Evolutionary conservation across 2,888 invertebrate genomes (phyloP).

Genomic region (Candidula unifasciata): DNA sequence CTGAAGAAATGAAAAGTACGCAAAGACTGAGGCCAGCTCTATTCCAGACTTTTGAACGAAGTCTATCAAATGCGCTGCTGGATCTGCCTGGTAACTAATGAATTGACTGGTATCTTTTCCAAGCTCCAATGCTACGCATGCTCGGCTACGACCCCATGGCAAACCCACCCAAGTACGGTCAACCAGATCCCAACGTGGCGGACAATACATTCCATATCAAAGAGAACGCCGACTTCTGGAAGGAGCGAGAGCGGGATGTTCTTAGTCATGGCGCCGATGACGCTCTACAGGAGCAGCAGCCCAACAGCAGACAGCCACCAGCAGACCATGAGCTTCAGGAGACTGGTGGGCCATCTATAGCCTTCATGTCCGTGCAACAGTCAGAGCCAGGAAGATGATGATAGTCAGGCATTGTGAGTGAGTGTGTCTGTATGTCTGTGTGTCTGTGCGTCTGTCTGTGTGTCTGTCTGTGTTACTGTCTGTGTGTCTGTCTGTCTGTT

Average conservation of each 20-base stretch:
- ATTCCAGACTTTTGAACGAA: neutral
- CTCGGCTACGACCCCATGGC: constrained; percentile 94
- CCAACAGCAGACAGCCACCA: neutral
- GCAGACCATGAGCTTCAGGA: neutral
- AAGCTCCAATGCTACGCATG: constrained; percentile 95
- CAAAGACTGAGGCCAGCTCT: neutral
- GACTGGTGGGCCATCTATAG: neutral
- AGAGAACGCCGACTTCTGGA: constrained; percentile 76
- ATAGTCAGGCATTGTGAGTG: neutral
- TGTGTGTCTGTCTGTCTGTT: neutral
- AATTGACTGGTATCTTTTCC: constrained; percentile 74
- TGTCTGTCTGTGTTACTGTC: neutral
- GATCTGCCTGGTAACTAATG: too few species aligned
- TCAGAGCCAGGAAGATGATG: neutral
- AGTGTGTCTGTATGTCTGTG: neutral
- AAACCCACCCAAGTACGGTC: constrained; percentile 96
- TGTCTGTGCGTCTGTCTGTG: neutral
- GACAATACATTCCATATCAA: constrained; percentile 78
- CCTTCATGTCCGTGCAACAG: neutral
- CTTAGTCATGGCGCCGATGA: constrained; percentile 52
- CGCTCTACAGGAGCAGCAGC: neutral
- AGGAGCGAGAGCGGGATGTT: constrained; percentile 66
- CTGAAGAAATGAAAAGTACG: too few species aligned
- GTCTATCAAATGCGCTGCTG: neutral
- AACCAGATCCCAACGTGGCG: constrained; percentile 83